Conservation (phyloP, 2,113 vertebrate species). For the Eleginops maclovinus region DNA sequence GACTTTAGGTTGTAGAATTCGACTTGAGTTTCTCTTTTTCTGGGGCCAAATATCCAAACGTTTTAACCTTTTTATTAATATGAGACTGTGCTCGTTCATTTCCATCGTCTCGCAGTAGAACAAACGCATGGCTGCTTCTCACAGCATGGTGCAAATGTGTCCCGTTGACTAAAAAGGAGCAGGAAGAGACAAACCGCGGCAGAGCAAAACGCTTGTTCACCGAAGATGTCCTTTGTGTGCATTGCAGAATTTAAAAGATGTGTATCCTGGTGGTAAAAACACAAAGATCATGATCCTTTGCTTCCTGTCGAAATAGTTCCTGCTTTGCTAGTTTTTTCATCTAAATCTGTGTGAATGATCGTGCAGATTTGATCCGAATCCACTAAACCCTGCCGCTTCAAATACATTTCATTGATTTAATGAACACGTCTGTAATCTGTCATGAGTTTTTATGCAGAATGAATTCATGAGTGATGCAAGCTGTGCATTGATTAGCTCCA, state of each 20-base stretch:
- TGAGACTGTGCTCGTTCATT: no score
- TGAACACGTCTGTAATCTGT: constrained; percentile 3
- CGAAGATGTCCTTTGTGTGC: background rate
- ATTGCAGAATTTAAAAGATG: background rate
- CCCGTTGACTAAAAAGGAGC: background rate
- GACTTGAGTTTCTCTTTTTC: no score
- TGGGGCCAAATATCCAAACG: no score
- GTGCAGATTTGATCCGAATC: background rate
- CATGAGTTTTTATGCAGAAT: background rate
- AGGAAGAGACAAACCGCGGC: background rate
- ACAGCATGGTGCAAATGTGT: background rate
- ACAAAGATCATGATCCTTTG: background rate
- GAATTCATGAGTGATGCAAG: background rate
- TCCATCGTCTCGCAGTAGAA: background rate
- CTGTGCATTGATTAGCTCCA: constrained; percentile 25
- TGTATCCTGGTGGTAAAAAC: no score
- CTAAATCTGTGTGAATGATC: background rate
- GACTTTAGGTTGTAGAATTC: no score
- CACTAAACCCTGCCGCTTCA: background rate
- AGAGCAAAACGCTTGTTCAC: background rate
- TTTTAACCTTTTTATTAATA: no score
- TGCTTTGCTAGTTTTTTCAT: background rate
- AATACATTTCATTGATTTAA: background rate
- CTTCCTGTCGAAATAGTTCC: background rate
- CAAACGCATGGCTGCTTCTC: background rate